A percentile compares a stretch with the other conserved stretches of the same genome.
Conservation (phyloP, 2,113 vertebrate species). For the Myrmecobius fasciatus region DNA sequence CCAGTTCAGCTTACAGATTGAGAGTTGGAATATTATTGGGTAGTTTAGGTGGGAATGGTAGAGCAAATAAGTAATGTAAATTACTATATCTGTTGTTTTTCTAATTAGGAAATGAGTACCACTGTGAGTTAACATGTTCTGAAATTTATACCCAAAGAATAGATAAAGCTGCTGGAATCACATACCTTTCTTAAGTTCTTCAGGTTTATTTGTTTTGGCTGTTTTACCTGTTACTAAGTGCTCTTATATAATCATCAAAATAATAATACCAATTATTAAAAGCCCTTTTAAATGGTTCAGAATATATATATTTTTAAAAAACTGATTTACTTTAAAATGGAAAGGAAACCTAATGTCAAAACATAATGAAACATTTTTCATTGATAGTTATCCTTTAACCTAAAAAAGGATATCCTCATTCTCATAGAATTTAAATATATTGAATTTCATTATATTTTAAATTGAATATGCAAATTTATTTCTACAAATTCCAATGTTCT, state of each 20-base stretch:
- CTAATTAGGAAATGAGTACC: background rate
- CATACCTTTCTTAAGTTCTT: background rate
- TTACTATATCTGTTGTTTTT: background rate
- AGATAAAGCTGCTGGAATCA: slow-evolving; percentile 37
- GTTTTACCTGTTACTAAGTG: background rate
- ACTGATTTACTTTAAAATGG: slow-evolving; percentile 33
- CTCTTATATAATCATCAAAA: slow-evolving; percentile 15
- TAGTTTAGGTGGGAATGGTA: background rate
- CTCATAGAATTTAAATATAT: slow-evolving; percentile 33
- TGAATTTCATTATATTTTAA: background rate
- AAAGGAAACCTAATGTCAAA: slow-evolving; percentile 1
- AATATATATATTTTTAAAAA: slow-evolving; percentile 38
- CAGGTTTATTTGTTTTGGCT: slow-evolving; percentile 41
- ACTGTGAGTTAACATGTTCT: background rate
- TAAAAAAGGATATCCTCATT: background rate
- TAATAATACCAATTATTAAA: slow-evolving; percentile 42
- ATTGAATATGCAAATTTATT: slow-evolving; percentile 26
- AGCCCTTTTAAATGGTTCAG: background rate
- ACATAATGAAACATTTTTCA: slow-evolving; percentile 7
- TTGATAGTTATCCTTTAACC: background rate
- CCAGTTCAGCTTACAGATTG: background rate
- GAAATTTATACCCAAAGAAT: slow-evolving; percentile 20
- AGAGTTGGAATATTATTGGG: background rate
- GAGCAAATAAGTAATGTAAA: background rate
- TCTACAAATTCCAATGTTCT: slow-evolving; percentile 9